Evolutionary conservation across 2,797 vertebrate species (phyloP).

Genomic region (Carapus acus): DNA sequence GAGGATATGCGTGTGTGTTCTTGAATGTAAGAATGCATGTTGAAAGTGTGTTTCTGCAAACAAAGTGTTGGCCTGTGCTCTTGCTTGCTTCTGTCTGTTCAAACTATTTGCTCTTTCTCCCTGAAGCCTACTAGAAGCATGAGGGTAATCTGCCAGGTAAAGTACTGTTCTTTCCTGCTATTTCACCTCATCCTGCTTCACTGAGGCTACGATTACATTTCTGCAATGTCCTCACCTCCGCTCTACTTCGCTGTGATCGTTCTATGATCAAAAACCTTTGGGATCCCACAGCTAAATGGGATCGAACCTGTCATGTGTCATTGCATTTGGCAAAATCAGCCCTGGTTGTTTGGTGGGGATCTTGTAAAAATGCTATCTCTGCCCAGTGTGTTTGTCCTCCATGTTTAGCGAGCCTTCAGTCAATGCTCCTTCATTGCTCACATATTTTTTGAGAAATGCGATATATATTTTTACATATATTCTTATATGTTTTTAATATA

Average conservation of each 20-base stretch:
- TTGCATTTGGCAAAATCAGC: constrained; percentile 28
- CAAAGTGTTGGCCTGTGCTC: constrained; percentile 60
- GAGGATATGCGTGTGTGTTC: constrained; percentile 15
- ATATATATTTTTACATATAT: constrained; percentile 22
- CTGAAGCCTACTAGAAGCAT: constrained; percentile 99
- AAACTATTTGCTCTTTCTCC: constrained; percentile 91
- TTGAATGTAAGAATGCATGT: constrained; percentile 3
- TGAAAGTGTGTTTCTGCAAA: constrained; percentile 31
- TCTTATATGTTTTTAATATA: constrained; percentile 21
- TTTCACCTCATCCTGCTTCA: constrained; percentile 68
- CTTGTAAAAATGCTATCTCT: constrained; percentile 66
- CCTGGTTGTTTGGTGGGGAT: constrained; percentile 58
- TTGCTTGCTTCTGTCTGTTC: constrained; percentile 83
- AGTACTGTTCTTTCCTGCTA: constrained; percentile 80
- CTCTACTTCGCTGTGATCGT: constrained; percentile 49
- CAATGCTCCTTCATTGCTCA: constrained; percentile 40
- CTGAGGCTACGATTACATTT: constrained; percentile 68
- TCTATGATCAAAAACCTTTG: constrained; percentile 31
- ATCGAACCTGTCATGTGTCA: constrained; percentile 28
- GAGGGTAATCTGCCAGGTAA: constrained; percentile 99
- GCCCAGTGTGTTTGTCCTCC: constrained; percentile 58
- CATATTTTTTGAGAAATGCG: constrained; percentile 58
- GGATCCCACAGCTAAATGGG: constrained; percentile 28
- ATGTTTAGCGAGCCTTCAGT: constrained; percentile 52
- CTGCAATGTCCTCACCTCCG: constrained; percentile 56